Evolutionary conservation across 1,140 invertebrate species (phyloP).

Genomic region (Hetaerina americana): DNA sequence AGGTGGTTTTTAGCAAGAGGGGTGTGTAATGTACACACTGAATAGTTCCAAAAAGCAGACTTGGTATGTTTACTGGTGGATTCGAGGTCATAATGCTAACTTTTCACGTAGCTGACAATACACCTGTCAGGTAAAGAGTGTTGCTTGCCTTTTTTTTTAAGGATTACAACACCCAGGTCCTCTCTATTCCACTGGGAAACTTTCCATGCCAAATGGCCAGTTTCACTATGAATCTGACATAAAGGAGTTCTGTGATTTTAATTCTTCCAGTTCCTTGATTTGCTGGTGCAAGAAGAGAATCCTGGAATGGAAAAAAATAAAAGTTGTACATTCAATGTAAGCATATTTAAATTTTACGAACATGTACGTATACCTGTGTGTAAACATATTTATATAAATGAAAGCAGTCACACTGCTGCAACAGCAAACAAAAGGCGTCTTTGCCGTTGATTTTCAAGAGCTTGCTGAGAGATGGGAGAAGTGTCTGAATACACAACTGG

Average conservation of each 20-base stretch:
- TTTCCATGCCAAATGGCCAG: not conserved
- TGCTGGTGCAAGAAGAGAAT: constrained; percentile 83
- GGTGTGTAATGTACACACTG: not conserved
- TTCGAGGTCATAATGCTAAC: not conserved
- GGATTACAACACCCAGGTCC: not conserved
- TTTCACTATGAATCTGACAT: constrained; percentile 55
- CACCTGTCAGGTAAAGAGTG: not conserved
- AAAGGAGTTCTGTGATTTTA: constrained; percentile 85
- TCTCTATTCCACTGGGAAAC: not conserved
- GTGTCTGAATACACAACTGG: not conserved
- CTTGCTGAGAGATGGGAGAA: not conserved
- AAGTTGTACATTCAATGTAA: constrained; percentile 8
- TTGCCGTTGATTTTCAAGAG: not conserved
- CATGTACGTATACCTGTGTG: not conserved
- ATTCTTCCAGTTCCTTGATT: constrained; percentile 75
- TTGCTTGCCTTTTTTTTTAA: not conserved
- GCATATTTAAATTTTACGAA: not conserved
- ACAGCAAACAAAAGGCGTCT: not conserved
- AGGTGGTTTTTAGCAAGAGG: constrained; percentile 4
- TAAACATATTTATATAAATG: not conserved
- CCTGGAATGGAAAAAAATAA: constrained; percentile 38
- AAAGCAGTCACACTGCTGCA: not conserved
- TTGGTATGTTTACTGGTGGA: not conserved
- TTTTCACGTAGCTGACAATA: not conserved
- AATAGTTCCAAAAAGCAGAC: not conserved